Percentiles rank a stretch among this genome's conserved stretches.
These are phyloP conservation scores for Dolomedes plantarius DNA, from an alignment of 2,888 invertebrate species.

Conservation along the genomic window DNA sequence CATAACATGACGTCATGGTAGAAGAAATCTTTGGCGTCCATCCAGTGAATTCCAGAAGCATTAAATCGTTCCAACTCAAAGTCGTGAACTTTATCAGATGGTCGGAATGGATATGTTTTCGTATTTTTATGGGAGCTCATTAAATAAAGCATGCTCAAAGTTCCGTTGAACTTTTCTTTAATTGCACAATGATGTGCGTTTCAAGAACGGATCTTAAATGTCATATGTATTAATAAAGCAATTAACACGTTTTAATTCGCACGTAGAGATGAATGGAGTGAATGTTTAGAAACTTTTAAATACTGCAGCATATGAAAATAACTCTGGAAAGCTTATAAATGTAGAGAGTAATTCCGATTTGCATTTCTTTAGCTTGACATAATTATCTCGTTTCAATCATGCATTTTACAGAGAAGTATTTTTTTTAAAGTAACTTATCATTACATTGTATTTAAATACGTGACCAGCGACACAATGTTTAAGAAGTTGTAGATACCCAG, in stretches of 20 bases:
- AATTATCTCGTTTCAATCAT: too few relatives aligned
- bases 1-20: constrained; percentile 8
- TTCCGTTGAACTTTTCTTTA: not conserved
- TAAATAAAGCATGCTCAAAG: not conserved
- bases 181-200: not conserved
- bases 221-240: not conserved
- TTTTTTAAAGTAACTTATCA: too few relatives aligned
- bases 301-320: too few relatives aligned
- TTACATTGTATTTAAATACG: too few relatives aligned
- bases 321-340: too few relatives aligned
- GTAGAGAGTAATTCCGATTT: too few relatives aligned
- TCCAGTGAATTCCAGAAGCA: constrained; percentile 44
- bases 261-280: too few relatives aligned
- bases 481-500: too few relatives aligned
- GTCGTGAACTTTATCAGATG: constrained; percentile 57
- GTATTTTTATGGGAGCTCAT: not conserved
- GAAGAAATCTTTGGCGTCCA: constrained; percentile 19
- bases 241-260: not conserved
- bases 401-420: too few relatives aligned
- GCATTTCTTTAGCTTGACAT: too few relatives aligned
- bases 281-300: too few relatives aligned
- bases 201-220: not conserved
- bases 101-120: constrained; percentile 40
- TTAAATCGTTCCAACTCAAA: constrained; percentile 19
- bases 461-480: too few relatives aligned